Conservation (phyloP, 2,888 invertebrate species). For the Caenorhabditis sp. region DNA sequence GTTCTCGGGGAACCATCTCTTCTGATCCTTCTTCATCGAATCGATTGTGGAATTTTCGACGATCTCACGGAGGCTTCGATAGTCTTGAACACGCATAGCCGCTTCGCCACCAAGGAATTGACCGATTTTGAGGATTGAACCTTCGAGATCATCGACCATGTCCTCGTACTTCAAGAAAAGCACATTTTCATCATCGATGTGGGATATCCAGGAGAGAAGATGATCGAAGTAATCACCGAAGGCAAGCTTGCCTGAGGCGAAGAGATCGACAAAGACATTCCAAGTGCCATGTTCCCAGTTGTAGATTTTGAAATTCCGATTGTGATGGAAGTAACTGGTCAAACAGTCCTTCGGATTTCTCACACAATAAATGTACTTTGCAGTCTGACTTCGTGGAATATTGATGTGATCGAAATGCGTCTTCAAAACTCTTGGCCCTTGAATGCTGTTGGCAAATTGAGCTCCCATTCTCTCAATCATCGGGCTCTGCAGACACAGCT, state of each 20-base stretch:
- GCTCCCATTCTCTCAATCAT: slow-evolving; percentile 71
- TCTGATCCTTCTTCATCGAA: slow-evolving; percentile 68
- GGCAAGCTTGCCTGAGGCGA: slow-evolving; percentile 59
- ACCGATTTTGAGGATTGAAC: slow-evolving; percentile 61
- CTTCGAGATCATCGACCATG: slow-evolving; percentile 60
- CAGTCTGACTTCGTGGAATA: slow-evolving; percentile 58
- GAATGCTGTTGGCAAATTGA: slow-evolving; percentile 57
- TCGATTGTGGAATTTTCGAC: slow-evolving; percentile 62
- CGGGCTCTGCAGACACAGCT: slow-evolving; percentile 64
- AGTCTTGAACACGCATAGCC: slow-evolving; percentile 51
- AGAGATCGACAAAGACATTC: slow-evolving; percentile 67
- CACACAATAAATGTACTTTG: slow-evolving; percentile 70
- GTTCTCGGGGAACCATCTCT: slow-evolving; percentile 65
- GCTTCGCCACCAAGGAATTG: slow-evolving; percentile 65
- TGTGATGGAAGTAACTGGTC: slow-evolving; percentile 60
- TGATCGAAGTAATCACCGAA: slow-evolving; percentile 70
- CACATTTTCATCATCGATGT: slow-evolving; percentile 60
- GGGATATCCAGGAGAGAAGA: slow-evolving; percentile 59
- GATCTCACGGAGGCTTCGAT: slow-evolving; percentile 46
- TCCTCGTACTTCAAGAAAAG: slow-evolving; percentile 68
- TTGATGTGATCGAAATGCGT: slow-evolving; percentile 67
- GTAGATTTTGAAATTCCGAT: slow-evolving; percentile 69
- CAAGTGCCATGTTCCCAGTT: slow-evolving; percentile 63
- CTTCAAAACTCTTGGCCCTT: slow-evolving; percentile 65
- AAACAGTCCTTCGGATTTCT: slow-evolving; percentile 70